Percentiles rank a stretch among this genome's conserved stretches.
phyloP scores from a whole-genome alignment of 2,797 vertebrate genomes.

The Kryptolebias ocellatus region DNA sequence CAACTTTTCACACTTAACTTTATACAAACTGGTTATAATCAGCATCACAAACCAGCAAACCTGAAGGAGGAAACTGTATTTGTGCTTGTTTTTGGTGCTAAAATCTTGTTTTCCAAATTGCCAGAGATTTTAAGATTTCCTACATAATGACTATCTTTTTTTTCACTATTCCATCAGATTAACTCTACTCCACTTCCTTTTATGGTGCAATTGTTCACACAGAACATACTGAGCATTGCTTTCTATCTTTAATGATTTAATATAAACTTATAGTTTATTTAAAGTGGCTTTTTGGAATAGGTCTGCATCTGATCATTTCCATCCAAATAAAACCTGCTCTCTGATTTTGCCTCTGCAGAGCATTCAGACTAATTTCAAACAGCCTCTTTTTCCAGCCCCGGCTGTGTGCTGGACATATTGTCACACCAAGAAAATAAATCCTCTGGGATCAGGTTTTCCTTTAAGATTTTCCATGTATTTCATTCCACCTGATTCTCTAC shows the following conservation, averaged over 20 bases:
- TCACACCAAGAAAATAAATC: no score
- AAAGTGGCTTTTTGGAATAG: conserved; percentile 18
- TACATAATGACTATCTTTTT: conserved; percentile 16
- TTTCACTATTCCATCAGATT: conserved; percentile 38
- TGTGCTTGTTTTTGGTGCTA: conserved; percentile 13
- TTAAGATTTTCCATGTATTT: neutral
- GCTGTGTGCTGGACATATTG: no score
- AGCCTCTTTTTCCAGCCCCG: no score
- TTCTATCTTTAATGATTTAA: conserved; percentile 10
- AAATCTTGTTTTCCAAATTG: conserved; percentile 23
- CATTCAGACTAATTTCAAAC: neutral
- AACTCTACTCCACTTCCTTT: conserved; percentile 30
- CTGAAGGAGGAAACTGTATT: conserved; percentile 5
- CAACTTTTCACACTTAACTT: neutral
- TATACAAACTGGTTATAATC: conserved; percentile 28
- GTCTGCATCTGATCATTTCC: neutral
- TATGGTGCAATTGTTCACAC: neutral
- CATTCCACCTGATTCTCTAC: neutral
- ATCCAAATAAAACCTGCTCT: neutral
- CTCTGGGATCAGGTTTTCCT: neutral
- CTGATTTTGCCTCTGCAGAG: neutral
- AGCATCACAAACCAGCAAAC: conserved; percentile 2
- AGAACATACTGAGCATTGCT: conserved; percentile 1
- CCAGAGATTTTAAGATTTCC: conserved; percentile 2
- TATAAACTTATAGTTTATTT: conserved; percentile 18